These are phyloP conservation scores for Pipistrellus pipistrellus DNA, from an alignment of 2,797 vertebrate species.

Conservation along the genomic window DNA sequence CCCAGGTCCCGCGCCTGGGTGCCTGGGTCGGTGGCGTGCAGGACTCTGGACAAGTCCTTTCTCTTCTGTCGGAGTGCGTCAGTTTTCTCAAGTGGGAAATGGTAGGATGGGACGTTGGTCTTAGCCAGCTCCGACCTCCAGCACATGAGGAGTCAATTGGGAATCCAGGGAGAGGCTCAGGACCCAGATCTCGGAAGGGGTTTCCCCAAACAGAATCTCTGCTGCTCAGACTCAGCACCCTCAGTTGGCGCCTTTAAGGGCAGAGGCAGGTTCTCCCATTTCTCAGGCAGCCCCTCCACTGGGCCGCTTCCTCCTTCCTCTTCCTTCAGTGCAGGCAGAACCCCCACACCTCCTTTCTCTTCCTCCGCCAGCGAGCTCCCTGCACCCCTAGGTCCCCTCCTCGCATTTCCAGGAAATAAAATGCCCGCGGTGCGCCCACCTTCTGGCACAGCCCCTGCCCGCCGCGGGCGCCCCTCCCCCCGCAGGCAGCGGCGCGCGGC, in stretches of 20 bases:
- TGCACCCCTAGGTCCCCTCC: slow-evolving; percentile 31
- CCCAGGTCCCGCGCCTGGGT: neutral
- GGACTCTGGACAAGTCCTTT: neutral
- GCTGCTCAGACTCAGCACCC: neutral
- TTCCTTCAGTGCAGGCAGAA: slow-evolving; percentile 65
- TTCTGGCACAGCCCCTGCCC: neutral
- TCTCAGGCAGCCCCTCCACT: neutral
- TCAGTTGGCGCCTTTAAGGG: neutral
- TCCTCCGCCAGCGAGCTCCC: slow-evolving; percentile 54
- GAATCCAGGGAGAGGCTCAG: slow-evolving; percentile 47
- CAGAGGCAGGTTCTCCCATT: neutral
- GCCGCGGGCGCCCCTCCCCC: slow-evolving; percentile 69
- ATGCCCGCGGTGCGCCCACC: slow-evolving; percentile 61
- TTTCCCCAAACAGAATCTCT: neutral
- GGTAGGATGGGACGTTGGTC: neutral
- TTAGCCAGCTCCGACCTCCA: neutral
- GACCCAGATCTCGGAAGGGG: neutral
- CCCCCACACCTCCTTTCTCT: slow-evolving; percentile 58
- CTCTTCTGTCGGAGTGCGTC: neutral
- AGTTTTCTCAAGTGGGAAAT: neutral
- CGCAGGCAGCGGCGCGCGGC: slow-evolving; percentile 22
- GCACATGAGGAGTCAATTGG: neutral
- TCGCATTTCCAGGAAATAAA: slow-evolving; percentile 59
- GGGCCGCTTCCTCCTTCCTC: slow-evolving; percentile 76
- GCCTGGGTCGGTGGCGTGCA: neutral